phyloP scores from a whole-genome alignment of 2,113 vertebrate genomes.

The Mastomys coucha region DNA sequence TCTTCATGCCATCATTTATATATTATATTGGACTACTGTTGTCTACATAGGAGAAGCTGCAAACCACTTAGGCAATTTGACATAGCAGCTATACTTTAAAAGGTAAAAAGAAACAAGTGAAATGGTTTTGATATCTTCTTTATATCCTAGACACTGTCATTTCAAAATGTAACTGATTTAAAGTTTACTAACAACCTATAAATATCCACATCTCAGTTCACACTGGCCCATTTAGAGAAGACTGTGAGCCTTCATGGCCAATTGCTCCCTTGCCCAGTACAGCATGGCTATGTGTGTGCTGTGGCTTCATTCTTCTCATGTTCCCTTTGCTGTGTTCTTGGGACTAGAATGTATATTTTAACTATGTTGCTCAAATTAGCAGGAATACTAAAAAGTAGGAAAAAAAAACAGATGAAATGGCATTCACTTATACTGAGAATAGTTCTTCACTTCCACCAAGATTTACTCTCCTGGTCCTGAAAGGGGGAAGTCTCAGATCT shows the following conservation, averaged over 20 bases:
- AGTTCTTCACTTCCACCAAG: constrained; percentile 12
- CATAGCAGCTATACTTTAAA: not conserved
- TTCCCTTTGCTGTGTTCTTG: not conserved
- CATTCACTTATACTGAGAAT: constrained; percentile 35
- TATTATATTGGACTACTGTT: not conserved
- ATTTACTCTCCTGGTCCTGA: constrained; percentile 24
- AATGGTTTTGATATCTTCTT: constrained; percentile 8
- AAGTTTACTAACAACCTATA: not conserved
- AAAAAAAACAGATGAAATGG: constrained; percentile 8
- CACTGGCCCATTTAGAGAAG: not conserved
- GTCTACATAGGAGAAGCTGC: constrained; percentile 38
- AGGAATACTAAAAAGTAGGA: constrained; percentile 58
- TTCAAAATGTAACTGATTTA: not conserved
- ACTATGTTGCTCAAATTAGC: not conserved
- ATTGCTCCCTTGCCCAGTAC: not conserved
- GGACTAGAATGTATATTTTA: not conserved
- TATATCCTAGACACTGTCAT: not conserved
- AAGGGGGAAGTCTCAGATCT: constrained; percentile 77
- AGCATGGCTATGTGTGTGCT: not conserved
- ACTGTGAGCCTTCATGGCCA: not conserved
- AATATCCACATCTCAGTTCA: not conserved
- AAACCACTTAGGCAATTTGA: not conserved
- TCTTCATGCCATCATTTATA: not conserved
- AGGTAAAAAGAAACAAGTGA: constrained; percentile 7
- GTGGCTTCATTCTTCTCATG: not conserved